Base-by-base conservation (phyloP, 2,888 invertebrate genomes). In the Crossocerus cetratus region DNA sequence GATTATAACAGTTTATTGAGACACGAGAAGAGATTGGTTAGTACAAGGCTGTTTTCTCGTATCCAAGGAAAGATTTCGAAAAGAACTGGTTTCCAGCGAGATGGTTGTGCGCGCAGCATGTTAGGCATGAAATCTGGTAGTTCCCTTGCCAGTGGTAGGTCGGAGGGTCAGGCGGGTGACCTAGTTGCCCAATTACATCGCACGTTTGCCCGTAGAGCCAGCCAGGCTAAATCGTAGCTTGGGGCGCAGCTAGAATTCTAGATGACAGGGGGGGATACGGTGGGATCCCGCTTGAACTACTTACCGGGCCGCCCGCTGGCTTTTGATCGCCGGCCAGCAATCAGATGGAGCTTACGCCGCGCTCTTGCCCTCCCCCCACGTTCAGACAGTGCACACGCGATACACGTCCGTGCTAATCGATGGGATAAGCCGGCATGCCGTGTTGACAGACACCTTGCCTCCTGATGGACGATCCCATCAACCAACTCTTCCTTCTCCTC, bases 81-180 rank as follows among this genome's bases (percentile, higher is more conserved):
- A 16, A 49, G 5, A 2, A 1, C 49, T 1, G 16, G 13, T 11
- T 16, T 4, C n/a, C 4, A 16, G 14, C 11, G 49, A 49, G 49
- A 16, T 4, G 11, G n/a, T 49, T 16, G 72, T 74, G 76, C 76
- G 75, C 65, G 55, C 72, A 75, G 70, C 77, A 83, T 85, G 84
- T 84, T 82, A 85, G 84, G 85, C 85, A 84, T 85, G 80, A 84
- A 86, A 85, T 84, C 86, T 86, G 84, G 85, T 81, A 79, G 32
- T 54, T 59, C 64, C 56, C 53, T 56, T 53, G 71, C 68, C 55
- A 32, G 45, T 43, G 44, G 20, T 65, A 66, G 16, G 61, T 44
- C 71, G 57, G 67, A 64, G 67, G 64, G 70, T 72, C 77, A 68
- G 64, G 69, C 72, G 74, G 55, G 44, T 60, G 82, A 80, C 80